Evolutionary conservation across 2,888 invertebrate species (phyloP).

Genomic region (Cerastis leucographa): DNA sequence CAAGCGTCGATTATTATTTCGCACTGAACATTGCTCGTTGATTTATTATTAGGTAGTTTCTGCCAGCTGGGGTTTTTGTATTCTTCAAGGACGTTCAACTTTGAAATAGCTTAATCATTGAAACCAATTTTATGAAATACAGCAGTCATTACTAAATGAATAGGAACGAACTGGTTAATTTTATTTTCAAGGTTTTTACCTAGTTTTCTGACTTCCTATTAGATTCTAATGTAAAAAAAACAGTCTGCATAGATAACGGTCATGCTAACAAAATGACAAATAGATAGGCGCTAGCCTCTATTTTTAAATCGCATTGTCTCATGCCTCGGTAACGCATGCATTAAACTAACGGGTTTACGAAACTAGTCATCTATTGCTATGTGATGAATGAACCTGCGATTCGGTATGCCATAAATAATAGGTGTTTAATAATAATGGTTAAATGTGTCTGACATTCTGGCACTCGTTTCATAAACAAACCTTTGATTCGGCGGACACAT

Average conservation of each 20-base stretch:
- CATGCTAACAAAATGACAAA: conserved; percentile 48
- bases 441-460: conserved; percentile 32
- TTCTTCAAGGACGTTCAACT: conserved; percentile 8
- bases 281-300: conserved; percentile 49
- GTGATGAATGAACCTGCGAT: conserved; percentile 47
- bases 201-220: conserved; percentile 54
- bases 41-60: not conserved
- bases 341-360: conserved; percentile 61
- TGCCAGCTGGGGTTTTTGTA: not conserved
- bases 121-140: not conserved
- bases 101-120: not conserved
- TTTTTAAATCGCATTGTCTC: conserved; percentile 71
- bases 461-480: conserved; percentile 49
- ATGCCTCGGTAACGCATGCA: conserved; percentile 61
- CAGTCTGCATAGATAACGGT: conserved; percentile 52
- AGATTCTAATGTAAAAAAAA: conserved; percentile 46
- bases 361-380: conserved; percentile 35
- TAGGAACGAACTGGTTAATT: conserved; percentile 6
- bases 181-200: conserved; percentile 47
- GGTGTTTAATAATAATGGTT: conserved; percentile 28
- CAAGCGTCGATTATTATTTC: conserved; percentile 20
- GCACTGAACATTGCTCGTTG: not conserved
- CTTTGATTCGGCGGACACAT: conserved; percentile 17
- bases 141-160: conserved; percentile 10
- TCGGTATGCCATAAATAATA: conserved; percentile 43